Conservation (phyloP, 2,888 invertebrate genomes). For the Crepidodera aurea region DNA sequence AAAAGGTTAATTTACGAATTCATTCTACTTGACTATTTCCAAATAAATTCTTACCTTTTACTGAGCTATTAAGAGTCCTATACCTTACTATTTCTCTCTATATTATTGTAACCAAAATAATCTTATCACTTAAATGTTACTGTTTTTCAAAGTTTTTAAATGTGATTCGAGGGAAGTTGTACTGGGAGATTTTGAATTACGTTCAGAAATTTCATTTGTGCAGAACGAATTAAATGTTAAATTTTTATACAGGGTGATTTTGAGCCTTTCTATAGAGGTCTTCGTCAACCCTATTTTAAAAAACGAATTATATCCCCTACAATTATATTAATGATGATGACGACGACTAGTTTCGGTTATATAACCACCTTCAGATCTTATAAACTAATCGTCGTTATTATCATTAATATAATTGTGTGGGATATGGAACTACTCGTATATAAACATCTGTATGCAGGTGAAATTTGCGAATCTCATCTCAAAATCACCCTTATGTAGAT, state of each 20-base stretch:
- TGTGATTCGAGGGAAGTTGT: conserved; percentile 57
- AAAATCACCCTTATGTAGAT: conserved; percentile 46
- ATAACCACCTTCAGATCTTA: no score
- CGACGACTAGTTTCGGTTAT: no score
- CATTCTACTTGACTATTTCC: not conserved
- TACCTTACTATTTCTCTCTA: conserved; percentile 36
- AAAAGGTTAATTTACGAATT: not conserved
- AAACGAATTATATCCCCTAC: no score
- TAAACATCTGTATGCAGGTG: no score
- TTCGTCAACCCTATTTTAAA: no score
- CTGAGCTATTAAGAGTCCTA: conserved; percentile 30
- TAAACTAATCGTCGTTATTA: no score
- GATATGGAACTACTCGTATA: no score
- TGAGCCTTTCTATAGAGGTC: no score
- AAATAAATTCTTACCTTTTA: conserved; percentile 20
- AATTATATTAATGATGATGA: no score
- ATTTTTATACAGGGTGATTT: no score
- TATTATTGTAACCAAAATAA: conserved; percentile 44
- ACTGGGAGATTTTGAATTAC: not conserved
- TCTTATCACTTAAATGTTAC: conserved; percentile 60
- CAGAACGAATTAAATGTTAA: no score
- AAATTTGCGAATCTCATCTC: not conserved
- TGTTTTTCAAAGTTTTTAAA: conserved; percentile 60
- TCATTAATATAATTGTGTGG: no score
- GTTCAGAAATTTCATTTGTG: not conserved